phyloP scores from a whole-genome alignment of 2,113 vertebrate species.

The Paramormyrops kingsleyae region DNA sequence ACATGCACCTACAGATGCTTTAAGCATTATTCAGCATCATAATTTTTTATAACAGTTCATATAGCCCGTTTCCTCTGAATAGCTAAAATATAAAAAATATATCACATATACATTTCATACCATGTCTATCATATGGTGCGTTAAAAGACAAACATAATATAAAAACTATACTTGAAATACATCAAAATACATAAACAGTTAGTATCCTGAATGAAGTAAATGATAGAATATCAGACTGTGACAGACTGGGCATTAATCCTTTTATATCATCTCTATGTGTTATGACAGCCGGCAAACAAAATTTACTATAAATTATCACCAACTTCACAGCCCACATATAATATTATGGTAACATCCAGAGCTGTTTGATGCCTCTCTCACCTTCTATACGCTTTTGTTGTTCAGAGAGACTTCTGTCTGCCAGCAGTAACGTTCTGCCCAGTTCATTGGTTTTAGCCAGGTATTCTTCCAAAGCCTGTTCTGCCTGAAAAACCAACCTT shows the following conservation, averaged over 20 bases:
- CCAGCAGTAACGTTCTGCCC: neutral
- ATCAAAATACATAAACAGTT: neutral
- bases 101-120: neutral
- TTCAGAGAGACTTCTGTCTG: slow-evolving; percentile 13
- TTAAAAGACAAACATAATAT: neutral
- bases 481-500: neutral
- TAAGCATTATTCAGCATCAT: neutral
- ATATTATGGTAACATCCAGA: neutral
- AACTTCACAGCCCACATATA: neutral
- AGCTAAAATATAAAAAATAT: neutral
- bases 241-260: neutral
- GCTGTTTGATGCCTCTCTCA: neutral
- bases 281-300: neutral
- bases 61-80: neutral
- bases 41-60: neutral
- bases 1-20: neutral
- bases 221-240: neutral
- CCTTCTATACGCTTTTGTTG: neutral
- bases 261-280: neutral
- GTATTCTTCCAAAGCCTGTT: slow-evolving; percentile 5
- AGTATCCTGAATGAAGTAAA: neutral
- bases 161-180: neutral
- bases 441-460: neutral
- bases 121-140: neutral
- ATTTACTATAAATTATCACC: neutral